Base-by-base conservation (phyloP, 2,888 invertebrate species). In the Anarsia innoxiella region DNA sequence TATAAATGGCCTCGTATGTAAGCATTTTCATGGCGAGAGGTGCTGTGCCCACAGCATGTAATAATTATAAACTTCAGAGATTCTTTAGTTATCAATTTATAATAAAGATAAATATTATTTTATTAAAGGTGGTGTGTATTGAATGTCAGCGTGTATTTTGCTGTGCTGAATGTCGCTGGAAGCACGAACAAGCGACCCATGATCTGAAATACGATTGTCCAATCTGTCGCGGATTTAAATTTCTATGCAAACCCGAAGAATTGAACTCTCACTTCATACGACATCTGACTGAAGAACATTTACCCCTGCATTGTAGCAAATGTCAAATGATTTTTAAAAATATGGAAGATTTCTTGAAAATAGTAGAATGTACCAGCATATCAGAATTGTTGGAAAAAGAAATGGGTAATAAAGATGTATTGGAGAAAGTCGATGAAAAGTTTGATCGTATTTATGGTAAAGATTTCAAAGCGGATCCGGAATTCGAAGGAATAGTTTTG, bases 101-200 rank as follows among this genome's bases (percentile, higher is more conserved):
- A n/a, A n/a, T n/a, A n/a, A n/a, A n/a, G n/a, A n/a, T n/a, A n/a
- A n/a, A n/a, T n/a, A n/a, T n/a, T n/a, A n/a, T n/a, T n/a, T n/a
- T n/a, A n/a, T 44, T 64, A 68, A 49, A 86, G 85, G 65, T 61
- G 29, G 68, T 73, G 48, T 86, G 86, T 44, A 69, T 84, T 38
- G 68, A 76, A 9, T 86, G 85, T 49, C 70, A 73, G 37, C 58
- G 67, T 29, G 53, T 74, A 37, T 85, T 83, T 46, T 86, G 86
- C 54, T 86, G 86, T 36, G 58, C 55, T 2, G 56, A 75, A 9
- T 86, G 86, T 37, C 80, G 86, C 9, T 60, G 72, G 57, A 69
- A 58, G 31, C 86, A 86, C 69, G 85, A 86, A 28, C 49, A 53
- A 37, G 41, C 39, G 1, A 46, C 56, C 2, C 86, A 86, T 56